phyloP scores from a whole-genome alignment of 2,113 vertebrate species.

The Butorides virescens region DNA sequence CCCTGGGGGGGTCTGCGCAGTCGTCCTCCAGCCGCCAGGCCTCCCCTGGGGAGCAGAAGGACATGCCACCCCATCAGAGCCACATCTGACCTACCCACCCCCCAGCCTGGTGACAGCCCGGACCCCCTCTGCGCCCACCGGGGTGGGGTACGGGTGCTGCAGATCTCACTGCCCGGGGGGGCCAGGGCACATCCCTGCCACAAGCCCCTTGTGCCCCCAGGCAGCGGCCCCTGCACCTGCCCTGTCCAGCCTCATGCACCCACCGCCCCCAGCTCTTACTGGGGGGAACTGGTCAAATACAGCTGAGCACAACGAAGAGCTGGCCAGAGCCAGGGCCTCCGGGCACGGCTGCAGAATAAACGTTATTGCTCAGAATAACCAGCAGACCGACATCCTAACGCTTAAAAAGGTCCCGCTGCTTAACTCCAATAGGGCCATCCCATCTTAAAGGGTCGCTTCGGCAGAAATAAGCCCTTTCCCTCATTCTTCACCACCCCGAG shows the following conservation, averaged over 20 bases:
- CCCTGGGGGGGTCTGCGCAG: not conserved
- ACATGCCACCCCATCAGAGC: not conserved
- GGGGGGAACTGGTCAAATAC: not conserved
- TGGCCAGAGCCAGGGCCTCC: not conserved
- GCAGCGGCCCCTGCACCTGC: not conserved
- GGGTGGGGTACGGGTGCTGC: fast-evolving
- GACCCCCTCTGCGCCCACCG: too few relatives aligned
- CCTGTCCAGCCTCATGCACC: not conserved
- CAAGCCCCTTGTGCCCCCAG: fast-evolving
- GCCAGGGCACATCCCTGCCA: fast-evolving
- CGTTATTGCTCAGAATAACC: not conserved
- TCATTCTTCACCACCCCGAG: not conserved
- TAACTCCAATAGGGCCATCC: not conserved
- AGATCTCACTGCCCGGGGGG: fast-evolving
- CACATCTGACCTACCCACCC: fast-evolving
- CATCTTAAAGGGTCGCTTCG: not conserved
- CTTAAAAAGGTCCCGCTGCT: not conserved
- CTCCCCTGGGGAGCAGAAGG: conserved; percentile 64
- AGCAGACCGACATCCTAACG: not conserved
- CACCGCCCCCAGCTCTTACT: not conserved
- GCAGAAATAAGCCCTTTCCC: not conserved
- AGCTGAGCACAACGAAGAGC: not conserved
- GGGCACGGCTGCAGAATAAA: not conserved
- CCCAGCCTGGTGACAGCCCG: not conserved
- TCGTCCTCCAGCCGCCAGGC: conserved; percentile 86